A percentile compares a stretch with the other conserved stretches of the same genome.
Evolutionary conservation across 2,888 invertebrate genomes (phyloP).

Genomic region (Eilema griseolum): DNA sequence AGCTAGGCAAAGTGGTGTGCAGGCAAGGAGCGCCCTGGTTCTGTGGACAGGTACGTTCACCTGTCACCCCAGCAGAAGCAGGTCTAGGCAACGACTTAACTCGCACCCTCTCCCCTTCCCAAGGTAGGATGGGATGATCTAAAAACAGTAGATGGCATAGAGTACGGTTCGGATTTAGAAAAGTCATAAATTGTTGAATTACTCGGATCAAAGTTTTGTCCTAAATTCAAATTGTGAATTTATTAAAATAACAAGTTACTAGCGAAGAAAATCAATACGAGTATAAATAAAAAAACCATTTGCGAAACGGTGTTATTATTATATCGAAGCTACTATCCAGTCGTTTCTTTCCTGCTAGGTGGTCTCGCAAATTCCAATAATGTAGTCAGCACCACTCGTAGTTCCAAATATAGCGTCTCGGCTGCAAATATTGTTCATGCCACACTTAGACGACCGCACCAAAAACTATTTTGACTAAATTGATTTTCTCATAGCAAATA

Average conservation of each 20-base stretch:
- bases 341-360: conserved; percentile 52
- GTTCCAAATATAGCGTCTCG: conserved; percentile 67
- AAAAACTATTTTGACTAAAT: conserved; percentile 71
- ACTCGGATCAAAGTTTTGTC: too few relatives aligned
- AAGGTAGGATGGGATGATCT: too few relatives aligned
- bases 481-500: conserved; percentile 60
- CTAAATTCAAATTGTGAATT: background rate
- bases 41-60: too few relatives aligned
- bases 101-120: too few relatives aligned
- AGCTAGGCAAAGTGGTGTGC: too few relatives aligned
- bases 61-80: too few relatives aligned
- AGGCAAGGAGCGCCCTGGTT: too few relatives aligned
- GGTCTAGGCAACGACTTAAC: too few relatives aligned
- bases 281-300: background rate
- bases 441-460: conserved; percentile 64
- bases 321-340: conserved; percentile 40
- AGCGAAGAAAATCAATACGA: background rate
- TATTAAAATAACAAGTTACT: too few relatives aligned
- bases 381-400: conserved; percentile 64
- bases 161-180: too few relatives aligned
- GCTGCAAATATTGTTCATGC: conserved; percentile 75
- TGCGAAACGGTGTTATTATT: conserved; percentile 39
- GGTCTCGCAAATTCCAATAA: conserved; percentile 71
- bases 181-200: too few relatives aligned
- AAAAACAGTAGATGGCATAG: too few relatives aligned